Evolutionary conservation across 2,113 vertebrate species (phyloP), one percentile per base, ranked within the genome.

Genomic region (Paracanthobrama guichenoti): DNA sequence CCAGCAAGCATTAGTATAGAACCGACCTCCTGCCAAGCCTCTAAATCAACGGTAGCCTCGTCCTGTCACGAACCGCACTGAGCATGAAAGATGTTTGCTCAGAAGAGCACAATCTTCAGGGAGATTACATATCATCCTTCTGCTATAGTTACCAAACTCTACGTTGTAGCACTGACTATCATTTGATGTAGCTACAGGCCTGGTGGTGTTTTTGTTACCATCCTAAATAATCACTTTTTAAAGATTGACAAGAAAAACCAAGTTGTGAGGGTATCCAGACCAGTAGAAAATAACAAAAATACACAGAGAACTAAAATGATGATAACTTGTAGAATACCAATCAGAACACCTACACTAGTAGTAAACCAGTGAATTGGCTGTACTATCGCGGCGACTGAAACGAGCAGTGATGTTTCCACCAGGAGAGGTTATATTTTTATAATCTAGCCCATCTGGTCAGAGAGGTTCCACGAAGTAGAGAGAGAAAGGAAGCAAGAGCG

Each of bases 401-500:
- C 80, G 86, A 90, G 90, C 88, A 90, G 89, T 88, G 91, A 91
- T 91, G 88, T 87, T 93, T 89, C 90, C 91, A 91, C 91, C 91
- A 89, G 90, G 86, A 91, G 81, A 86, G 85, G 84, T 91, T 90
- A 91, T 93, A 92, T 94, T 94, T 94, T 93, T 94, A 92, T 90
- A 90, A 89, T 44, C 78, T 73, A 66, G 81, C 90, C 91, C 92
- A 92, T 94, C 92, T 94, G 93, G 89, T 89, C 91, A 88, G 87
- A 90, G 87, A 89, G 88, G 88, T 88, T 88, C 85, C 86, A 89
- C 90, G 92, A 90, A 90, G 87, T 86, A 89, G 87, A 85, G 88
- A 89, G 87, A 44, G 10, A 84, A 90, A 88, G 87, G 73, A 46
- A 71, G 74, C 39, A 76, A 85, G 89, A 79, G 74, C 71, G 26